A percentile compares a stretch with the other conserved stretches of the same genome.
These are phyloP conservation scores for Anadara kagoshimensis DNA, from an alignment of 1,140 invertebrate genomes.

Conservation along the genomic window DNA sequence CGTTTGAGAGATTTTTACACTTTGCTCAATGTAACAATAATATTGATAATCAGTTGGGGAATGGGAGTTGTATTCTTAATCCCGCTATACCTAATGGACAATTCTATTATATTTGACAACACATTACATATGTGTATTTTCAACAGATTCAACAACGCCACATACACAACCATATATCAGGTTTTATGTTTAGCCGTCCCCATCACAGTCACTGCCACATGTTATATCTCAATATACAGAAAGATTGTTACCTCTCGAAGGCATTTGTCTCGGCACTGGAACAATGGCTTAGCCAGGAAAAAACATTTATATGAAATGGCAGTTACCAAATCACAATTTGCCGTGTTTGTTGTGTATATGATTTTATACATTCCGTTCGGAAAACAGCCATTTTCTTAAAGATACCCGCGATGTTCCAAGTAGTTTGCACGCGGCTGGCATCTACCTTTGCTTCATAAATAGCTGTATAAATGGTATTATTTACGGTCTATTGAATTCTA, in stretches of 20 bases:
- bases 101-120: conserved; percentile 5
- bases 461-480: conserved; percentile 24
- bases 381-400: background rate
- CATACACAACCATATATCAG: conserved; percentile 5
- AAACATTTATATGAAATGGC: background rate
- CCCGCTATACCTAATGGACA: conserved; percentile 4
- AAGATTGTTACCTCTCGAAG: background rate
- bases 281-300: background rate
- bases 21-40: background rate
- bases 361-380: conserved; percentile 22
- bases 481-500: conserved; percentile 25
- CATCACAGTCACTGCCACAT: background rate
- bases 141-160: background rate
- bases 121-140: conserved; percentile 21
- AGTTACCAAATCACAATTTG: conserved; percentile 15
- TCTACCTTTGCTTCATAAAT: conserved; percentile 22
- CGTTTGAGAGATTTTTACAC: background rate
- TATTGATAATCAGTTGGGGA: background rate
- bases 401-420: background rate
- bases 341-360: conserved; percentile 22
- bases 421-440: conserved; percentile 6
- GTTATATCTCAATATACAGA: conserved; percentile 7
- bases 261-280: conserved; percentile 10
- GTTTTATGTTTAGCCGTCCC: background rate
- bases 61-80: background rate